Evolutionary conservation across 2,888 invertebrate species (phyloP).

Genomic region (Netelia virgata): DNA sequence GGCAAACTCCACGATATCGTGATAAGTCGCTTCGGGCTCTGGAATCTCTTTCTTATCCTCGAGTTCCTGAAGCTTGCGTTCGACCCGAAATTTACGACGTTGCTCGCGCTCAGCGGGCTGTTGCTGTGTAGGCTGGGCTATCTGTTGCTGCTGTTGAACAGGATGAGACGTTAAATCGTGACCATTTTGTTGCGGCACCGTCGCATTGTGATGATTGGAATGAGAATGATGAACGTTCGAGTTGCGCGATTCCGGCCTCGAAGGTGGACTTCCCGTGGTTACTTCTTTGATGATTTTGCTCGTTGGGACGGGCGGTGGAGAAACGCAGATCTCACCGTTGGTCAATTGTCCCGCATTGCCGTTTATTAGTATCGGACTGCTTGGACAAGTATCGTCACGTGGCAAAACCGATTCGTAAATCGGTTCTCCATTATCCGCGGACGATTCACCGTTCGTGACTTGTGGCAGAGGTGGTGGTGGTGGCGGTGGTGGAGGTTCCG

Average conservation of each 20-base stretch:
- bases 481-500: slow-evolving; percentile 90
- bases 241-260: slow-evolving; percentile 78
- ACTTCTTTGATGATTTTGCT: slow-evolving; percentile 79
- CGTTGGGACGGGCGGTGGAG: slow-evolving; percentile 78
- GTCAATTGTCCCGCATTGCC: slow-evolving; percentile 75
- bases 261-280: slow-evolving; percentile 75
- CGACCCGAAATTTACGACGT: slow-evolving; percentile 93
- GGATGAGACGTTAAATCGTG: slow-evolving; percentile 69
- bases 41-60: slow-evolving; percentile 87
- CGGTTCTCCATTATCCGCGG: slow-evolving; percentile 87
- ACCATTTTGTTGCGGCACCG: slow-evolving; percentile 69
- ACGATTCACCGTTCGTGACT: slow-evolving; percentile 70
- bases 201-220: slow-evolving; percentile 70
- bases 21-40: slow-evolving; percentile 86
- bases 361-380: slow-evolving; percentile 78
- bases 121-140: slow-evolving; percentile 77
- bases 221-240: slow-evolving; percentile 74
- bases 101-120: slow-evolving; percentile 90
- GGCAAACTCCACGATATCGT: slow-evolving; percentile 97
- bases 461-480: slow-evolving; percentile 85
- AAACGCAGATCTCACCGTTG: slow-evolving; percentile 78
- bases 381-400: slow-evolving; percentile 86
- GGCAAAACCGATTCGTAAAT: slow-evolving; percentile 95
- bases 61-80: slow-evolving; percentile 93
- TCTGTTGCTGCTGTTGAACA: slow-evolving; percentile 68